Evolutionary conservation across 2,113 vertebrate species (phyloP).

Genomic region (Tragulus kanchil): DNA sequence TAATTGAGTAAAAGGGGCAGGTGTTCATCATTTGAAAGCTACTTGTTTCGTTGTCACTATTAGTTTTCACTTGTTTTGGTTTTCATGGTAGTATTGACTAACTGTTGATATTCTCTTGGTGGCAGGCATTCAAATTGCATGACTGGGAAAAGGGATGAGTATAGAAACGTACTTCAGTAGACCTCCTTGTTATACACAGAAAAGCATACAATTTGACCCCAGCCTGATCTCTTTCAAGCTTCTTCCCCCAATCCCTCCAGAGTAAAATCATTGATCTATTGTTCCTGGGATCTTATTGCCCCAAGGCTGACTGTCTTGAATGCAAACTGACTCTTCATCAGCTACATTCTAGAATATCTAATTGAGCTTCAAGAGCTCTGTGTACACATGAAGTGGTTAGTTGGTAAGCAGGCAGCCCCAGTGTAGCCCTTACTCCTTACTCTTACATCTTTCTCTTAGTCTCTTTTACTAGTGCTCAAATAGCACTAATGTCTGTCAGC

Average conservation of each 20-base stretch:
- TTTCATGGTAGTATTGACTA: neutral
- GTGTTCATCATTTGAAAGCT: neutral
- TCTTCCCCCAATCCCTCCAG: neutral
- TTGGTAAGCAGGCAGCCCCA: neutral
- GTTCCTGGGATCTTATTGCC: neutral
- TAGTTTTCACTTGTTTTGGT: neutral
- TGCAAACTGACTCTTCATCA: neutral
- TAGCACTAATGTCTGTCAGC: rapidly evolving
- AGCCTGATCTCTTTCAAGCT: neutral
- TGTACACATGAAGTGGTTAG: neutral
- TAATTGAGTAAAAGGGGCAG: neutral
- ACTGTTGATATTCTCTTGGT: neutral
- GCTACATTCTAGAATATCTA: too few relatives aligned
- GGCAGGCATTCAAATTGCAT: neutral
- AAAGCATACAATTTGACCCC: neutral
- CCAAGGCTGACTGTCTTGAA: neutral
- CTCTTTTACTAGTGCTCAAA: neutral
- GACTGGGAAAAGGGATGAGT: rapidly evolving
- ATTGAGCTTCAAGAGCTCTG: neutral
- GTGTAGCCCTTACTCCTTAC: neutral
- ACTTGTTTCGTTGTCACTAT: neutral
- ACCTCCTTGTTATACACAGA: neutral
- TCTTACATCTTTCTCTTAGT: neutral
- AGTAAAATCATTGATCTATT: neutral
- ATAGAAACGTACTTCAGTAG: neutral